Base-by-base conservation (phyloP, 2,113 vertebrate genomes). In the Pseudorhombus dupliciocellatus region DNA sequence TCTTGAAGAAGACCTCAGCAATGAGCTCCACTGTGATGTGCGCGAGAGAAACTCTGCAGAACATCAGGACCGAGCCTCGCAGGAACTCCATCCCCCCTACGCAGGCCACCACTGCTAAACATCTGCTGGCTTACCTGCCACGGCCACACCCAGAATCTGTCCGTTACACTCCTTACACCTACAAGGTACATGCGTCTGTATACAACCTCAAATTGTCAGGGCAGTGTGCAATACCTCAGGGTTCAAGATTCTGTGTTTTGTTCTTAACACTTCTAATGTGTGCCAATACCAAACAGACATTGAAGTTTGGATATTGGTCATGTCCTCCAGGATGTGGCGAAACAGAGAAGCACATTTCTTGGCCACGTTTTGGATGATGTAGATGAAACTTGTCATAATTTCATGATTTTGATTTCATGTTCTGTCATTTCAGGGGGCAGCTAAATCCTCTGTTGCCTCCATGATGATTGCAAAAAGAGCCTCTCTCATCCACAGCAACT, bases 111-210 rank as follows among this genome's bases (percentile, higher is more conserved):
- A 91, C 84, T 0, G 92, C 92, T 16, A 94, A 94, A 88, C 93
- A 93, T 66, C 87, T 93, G 85, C 83, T 92, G 80, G 91, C 93
- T 0, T 93, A 93, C 76, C 87, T 94, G 54, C 92, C 94, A 0
- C 85, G 90, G 77, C 90, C 92, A 0, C 86, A 84, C n/a, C 63
- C 84, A 0, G 87, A 91, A 25, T 78, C 77, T 8, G 62, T 74
- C 65, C 69, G 24, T 9, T 91, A 89, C 4, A 80, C 84, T 73
- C 86, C 92, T n/a, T 91, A 93, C 75, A 78, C 86, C 7, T 80
- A 83, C 67, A 88, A 92, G 93, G 93, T 93, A 89, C 1, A 5
- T 24, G 10, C 55, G 5, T 28, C 20, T 58, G 0, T 26, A 9
- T 34, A 37, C 34, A 6, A 37, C 34, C 34, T 5, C 34, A 6